A percentile compares a stretch with the other conserved stretches of the same genome.
These are phyloP conservation scores for Lanistes nyassanus DNA, from an alignment of 1,140 invertebrate genomes.

Conservation along the genomic window DNA sequence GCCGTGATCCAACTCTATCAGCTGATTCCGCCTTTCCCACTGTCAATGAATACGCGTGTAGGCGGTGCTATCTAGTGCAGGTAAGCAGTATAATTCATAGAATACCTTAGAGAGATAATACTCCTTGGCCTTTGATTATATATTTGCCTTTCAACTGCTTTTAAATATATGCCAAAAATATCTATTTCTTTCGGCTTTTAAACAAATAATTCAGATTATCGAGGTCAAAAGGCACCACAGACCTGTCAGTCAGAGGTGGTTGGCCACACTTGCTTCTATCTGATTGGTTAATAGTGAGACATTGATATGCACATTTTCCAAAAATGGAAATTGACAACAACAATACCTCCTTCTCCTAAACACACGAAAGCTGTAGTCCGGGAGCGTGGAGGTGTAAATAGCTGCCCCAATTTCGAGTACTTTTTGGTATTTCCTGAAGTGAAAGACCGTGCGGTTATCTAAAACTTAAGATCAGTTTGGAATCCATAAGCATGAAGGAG, in stretches of 20 bases:
- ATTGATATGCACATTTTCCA: slow-evolving; percentile 44
- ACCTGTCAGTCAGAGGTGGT: slow-evolving; percentile 29
- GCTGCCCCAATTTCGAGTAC: slow-evolving; percentile 43
- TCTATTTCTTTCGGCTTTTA: neutral
- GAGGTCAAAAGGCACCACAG: neutral
- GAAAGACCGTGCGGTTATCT: slow-evolving; percentile 19
- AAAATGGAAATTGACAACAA: slow-evolving; percentile 59
- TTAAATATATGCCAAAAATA: neutral
- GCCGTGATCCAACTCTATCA: too few relatives aligned
- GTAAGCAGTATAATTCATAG: too few relatives aligned
- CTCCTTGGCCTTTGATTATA: neutral
- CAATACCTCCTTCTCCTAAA: slow-evolving; percentile 52
- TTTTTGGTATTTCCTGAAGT: slow-evolving; percentile 29
- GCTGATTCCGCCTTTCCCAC: too few relatives aligned
- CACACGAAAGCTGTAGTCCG: slow-evolving; percentile 44
- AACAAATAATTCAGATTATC: neutral
- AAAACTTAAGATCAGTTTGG: neutral
- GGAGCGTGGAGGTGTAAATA: slow-evolving; percentile 40
- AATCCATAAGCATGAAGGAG: slow-evolving; percentile 3
- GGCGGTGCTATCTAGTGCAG: too few relatives aligned
- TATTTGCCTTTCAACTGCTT: neutral
- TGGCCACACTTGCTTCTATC: slow-evolving; percentile 14
- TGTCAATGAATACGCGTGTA: too few relatives aligned
- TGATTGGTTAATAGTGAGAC: slow-evolving; percentile 41
- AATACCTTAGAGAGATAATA: neutral